Evolutionary conservation across 2,797 vertebrate species (phyloP), one percentile per base, ranked within the genome.

Genomic region (Sarcophilus harrisii): DNA sequence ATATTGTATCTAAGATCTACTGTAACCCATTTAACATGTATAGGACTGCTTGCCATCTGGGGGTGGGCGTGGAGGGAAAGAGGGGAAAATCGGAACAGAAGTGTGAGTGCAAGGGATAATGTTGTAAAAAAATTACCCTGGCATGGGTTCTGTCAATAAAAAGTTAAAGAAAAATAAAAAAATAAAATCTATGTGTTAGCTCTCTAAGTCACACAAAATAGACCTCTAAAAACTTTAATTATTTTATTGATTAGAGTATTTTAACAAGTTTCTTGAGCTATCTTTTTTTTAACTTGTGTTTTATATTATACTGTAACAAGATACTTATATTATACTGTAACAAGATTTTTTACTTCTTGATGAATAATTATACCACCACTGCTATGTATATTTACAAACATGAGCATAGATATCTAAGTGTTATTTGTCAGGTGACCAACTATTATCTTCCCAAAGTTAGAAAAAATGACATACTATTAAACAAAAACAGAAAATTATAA

Each of bases 401-500:
- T 87, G 29, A 96, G 45, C 93, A 45, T 92, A 94, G 92, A 96
- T 28, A 11, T 93, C 66, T 94, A 97, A 96, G 93, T 93, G 54
- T 14, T 93, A 32, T 38, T 93, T 58, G 28, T 8, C 32, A 66
- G 58, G 58, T 54, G 3, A 95, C 59, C 59, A 97, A 4, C 62
- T 97, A 55, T 87, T 55, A 92, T 96, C 38, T 97, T 96, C 92
- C 38, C 27, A 94, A 97, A 92, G 14, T 32, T 5, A 5, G 96
- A 57, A 14, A 92, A 97, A 97, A 0, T 90, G 94, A 57, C 59
- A 97, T 94, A 38, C 0, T 92, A 95, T 94, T 93, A 97, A 97
- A 97, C 28, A 97, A 97, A 96, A 97, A 87, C 1, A 96, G 38
- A 93, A 98, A 94, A 4, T 94, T 93, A 18, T 66, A n/a, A 66